These are phyloP conservation scores for Tetrapedia diversipes DNA, from an alignment of 2,888 invertebrate genomes.

Conservation along the genomic window DNA sequence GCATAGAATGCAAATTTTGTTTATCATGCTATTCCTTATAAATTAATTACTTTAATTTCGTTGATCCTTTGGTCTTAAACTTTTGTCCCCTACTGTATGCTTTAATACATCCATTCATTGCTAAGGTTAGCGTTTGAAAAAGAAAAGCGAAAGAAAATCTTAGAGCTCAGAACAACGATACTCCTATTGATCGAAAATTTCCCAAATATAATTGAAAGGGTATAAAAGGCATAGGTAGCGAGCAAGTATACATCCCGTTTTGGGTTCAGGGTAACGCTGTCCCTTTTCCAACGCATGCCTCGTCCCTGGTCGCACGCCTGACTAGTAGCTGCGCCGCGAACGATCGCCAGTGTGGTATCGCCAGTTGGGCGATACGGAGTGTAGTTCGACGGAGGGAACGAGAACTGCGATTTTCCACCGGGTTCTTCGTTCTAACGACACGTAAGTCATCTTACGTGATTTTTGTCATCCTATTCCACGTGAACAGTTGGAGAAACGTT, in stretches of 20 bases:
- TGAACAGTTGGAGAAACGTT: too few relatives aligned
- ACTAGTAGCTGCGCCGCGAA: slow-evolving; percentile 59
- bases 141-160: too few relatives aligned
- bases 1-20: too few relatives aligned
- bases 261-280: slow-evolving; percentile 37
- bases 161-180: too few relatives aligned
- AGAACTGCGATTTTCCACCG: slow-evolving; percentile 28
- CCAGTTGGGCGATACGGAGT: slow-evolving; percentile 60
- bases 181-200: slow-evolving; percentile 13
- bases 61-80: too few relatives aligned
- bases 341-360: slow-evolving; percentile 69
- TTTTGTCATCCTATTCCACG: too few relatives aligned
- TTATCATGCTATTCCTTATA: too few relatives aligned
- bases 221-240: neutral
- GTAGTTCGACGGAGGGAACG: too few relatives aligned
- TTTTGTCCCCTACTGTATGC: too few relatives aligned
- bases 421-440: slow-evolving; percentile 36
- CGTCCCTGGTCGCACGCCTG: slow-evolving; percentile 62
- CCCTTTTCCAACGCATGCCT: slow-evolving; percentile 29
- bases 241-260: neutral
- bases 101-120: too few relatives aligned
- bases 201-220: neutral
- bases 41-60: too few relatives aligned
- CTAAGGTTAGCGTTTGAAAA: too few relatives aligned
- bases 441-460: slow-evolving; percentile 58